phyloP scores from a whole-genome alignment of 2,113 vertebrate species.

The Setophaga petechia region DNA sequence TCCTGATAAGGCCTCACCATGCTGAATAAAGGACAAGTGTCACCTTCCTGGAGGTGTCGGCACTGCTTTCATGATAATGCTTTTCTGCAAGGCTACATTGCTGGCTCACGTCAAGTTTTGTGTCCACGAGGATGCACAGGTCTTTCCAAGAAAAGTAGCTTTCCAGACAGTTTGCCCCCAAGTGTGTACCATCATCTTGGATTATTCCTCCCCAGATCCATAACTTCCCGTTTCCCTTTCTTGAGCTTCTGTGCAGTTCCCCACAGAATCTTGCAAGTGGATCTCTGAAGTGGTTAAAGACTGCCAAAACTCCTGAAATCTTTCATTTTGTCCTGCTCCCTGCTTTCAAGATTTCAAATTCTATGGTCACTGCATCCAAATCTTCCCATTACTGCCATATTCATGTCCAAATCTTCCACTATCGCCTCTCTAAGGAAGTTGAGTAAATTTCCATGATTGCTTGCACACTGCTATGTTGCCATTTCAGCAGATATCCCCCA shows the following conservation, averaged over 20 bases:
- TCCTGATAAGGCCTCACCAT: background rate
- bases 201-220: background rate
- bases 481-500: background rate
- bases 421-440: background rate
- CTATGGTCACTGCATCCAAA: background rate
- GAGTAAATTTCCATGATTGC: background rate
- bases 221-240: background rate
- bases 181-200: background rate
- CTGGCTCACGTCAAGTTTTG: background rate
- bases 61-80: background rate
- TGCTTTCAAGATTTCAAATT: background rate
- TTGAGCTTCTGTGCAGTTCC: background rate
- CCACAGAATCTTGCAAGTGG: background rate
- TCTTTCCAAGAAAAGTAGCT: background rate
- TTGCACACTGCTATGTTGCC: background rate
- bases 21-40: background rate
- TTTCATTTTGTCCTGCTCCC: background rate
- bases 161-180: background rate
- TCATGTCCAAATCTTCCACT: background rate
- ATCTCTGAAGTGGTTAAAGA: background rate
- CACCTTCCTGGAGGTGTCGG: background rate
- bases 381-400: background rate
- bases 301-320: background rate
- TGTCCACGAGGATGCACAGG: background rate
- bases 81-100: background rate